Evolutionary conservation across 1,140 invertebrate genomes (phyloP).

Genomic region (Antheraea pernyi): DNA sequence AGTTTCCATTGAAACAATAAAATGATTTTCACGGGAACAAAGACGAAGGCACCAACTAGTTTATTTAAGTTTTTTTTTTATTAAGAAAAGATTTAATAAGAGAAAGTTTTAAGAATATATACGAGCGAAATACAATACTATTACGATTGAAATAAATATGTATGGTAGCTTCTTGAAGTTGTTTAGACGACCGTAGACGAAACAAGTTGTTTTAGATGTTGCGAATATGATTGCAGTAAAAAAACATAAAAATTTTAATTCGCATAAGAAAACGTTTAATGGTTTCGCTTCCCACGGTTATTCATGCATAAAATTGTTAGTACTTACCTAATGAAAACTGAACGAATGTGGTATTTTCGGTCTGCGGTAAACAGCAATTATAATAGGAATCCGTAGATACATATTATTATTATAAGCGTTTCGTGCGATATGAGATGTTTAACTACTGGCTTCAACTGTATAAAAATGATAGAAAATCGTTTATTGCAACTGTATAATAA

Average conservation of each 20-base stretch:
- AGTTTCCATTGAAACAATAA: no score
- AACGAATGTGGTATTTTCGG: neutral
- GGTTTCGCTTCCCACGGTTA: slow-evolving; percentile 10
- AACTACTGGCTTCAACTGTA: neutral
- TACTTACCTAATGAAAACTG: neutral
- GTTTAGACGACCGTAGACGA: neutral
- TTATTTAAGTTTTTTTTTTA: no score
- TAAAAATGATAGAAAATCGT: neutral
- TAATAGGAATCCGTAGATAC: no score
- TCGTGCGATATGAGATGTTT: neutral
- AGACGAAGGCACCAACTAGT: no score
- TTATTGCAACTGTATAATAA: neutral
- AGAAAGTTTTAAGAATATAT: no score
- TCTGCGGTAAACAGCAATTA: neutral
- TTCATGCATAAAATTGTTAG: slow-evolving; percentile 9
- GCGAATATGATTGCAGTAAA: slow-evolving; percentile 9
- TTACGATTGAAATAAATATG: no score
- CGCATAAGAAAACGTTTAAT: slow-evolving; percentile 1
- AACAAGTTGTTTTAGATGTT: slow-evolving; percentile 9
- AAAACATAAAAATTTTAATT: neutral
- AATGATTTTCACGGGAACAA: no score
- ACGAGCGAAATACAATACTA: no score
- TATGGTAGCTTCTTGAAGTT: neutral
- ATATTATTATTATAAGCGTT: no score
- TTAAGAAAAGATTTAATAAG: no score